Conservation (phyloP, 2,888 invertebrate genomes). For the Thyatira batis region DNA sequence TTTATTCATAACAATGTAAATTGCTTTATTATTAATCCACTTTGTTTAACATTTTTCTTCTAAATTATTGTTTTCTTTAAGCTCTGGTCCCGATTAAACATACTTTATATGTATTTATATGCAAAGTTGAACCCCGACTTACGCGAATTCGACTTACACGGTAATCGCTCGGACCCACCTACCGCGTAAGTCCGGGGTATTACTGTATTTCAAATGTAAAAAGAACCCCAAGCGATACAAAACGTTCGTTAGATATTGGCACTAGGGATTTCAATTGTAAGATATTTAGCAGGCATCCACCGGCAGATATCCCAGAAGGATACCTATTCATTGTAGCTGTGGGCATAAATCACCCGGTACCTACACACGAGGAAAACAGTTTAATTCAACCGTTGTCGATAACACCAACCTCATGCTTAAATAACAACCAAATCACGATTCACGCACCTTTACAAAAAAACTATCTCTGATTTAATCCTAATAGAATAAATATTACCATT, state of each 20-base stretch:
- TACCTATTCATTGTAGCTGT: slow-evolving; percentile 51
- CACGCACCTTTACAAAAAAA: neutral
- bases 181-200: too few species aligned
- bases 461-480: neutral
- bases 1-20: too few species aligned
- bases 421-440: slow-evolving; percentile 16
- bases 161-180: too few species aligned
- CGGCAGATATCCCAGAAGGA: slow-evolving; percentile 45
- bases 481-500: neutral
- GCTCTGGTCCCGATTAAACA: too few species aligned
- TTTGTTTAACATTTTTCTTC: too few species aligned
- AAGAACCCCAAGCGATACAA: slow-evolving; percentile 21
- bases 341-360: slow-evolving; percentile 55
- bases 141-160: too few species aligned
- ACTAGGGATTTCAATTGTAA: slow-evolving; percentile 49
- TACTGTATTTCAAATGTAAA: slow-evolving; percentile 11
- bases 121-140: too few species aligned
- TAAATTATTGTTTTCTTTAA: too few species aligned
- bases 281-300: slow-evolving; percentile 47
- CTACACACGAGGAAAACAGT: slow-evolving; percentile 46
- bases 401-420: slow-evolving; percentile 23
- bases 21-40: too few species aligned
- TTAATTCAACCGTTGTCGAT: slow-evolving; percentile 40
- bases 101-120: too few species aligned
- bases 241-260: slow-evolving; percentile 26